phyloP scores from a whole-genome alignment of 1,140 invertebrate species.

The Drosophila sucinea region DNA sequence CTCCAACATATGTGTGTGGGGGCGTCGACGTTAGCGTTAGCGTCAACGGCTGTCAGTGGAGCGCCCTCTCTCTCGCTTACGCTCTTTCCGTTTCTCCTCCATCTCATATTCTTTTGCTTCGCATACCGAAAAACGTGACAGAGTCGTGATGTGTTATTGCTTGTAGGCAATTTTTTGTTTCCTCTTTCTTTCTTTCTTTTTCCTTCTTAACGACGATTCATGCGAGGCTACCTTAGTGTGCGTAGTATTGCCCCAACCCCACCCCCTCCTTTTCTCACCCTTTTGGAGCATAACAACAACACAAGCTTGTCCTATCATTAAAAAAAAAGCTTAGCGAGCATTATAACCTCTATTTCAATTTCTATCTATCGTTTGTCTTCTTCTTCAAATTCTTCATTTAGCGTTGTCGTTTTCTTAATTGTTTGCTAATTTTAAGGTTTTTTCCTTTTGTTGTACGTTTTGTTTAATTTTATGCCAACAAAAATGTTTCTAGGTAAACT shows the following conservation, averaged over 20 bases:
- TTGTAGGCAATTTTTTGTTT: conserved; percentile 42
- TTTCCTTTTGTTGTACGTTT: conserved; percentile 5
- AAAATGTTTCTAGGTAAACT: conserved; percentile 23
- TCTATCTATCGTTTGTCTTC: conserved; percentile 45
- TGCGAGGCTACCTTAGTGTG: conserved; percentile 28
- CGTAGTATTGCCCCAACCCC: background rate
- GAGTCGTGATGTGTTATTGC: conserved; percentile 64
- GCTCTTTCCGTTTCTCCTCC: conserved; percentile 14
- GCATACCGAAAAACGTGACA: conserved; percentile 71
- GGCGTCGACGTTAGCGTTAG: conserved; percentile 56
- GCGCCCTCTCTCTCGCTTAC: conserved; percentile 23
- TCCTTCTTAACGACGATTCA: background rate
- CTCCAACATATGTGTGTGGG: conserved; percentile 52
- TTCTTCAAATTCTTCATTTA: conserved; percentile 41
- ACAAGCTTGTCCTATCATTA: conserved; percentile 55
- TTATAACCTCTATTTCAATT: conserved; percentile 77
- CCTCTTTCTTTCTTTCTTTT: conserved; percentile 2
- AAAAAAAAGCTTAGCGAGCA: conserved; percentile 74
- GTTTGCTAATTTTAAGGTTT: conserved; percentile 64
- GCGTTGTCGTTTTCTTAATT: conserved; percentile 46
- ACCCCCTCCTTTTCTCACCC: background rate
- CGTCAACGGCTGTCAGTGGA: conserved; percentile 44
- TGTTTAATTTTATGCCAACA: conserved; percentile 14
- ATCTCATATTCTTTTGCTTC: conserved; percentile 30
- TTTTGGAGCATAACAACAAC: conserved; percentile 57